Evolutionary conservation across 2,888 invertebrate genomes (phyloP).

Genomic region (Pardosa pseudoannulata): DNA sequence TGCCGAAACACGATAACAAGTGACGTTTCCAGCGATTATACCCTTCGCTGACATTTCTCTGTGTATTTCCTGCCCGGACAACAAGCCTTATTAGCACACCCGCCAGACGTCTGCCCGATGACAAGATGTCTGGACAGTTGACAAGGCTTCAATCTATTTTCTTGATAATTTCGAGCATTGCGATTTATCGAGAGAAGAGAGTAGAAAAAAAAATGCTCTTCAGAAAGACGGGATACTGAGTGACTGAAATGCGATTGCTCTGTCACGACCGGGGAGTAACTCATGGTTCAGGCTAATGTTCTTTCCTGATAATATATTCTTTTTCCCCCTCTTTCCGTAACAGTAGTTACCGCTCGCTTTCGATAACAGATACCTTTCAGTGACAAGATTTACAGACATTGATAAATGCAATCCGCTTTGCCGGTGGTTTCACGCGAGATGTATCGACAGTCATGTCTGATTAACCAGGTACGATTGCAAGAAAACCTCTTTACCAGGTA

Average conservation of each 20-base stretch:
- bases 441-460: neutral
- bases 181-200: neutral
- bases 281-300: neutral
- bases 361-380: neutral
- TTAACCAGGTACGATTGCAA: neutral
- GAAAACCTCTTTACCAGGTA: neutral
- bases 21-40: conserved; percentile 55
- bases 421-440: too few species aligned
- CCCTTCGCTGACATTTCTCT: conserved; percentile 34
- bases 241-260: neutral
- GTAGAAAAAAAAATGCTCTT: neutral
- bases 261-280: neutral
- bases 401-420: neutral
- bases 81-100: conserved; percentile 38
- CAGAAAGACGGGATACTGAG: neutral
- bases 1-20: conserved; percentile 40
- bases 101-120: conserved; percentile 43
- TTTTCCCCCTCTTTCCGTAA: neutral
- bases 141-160: neutral
- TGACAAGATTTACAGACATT: neutral
- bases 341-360: neutral
- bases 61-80: conserved; percentile 39
- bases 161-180: neutral
- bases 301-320: neutral
- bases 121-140: conserved; percentile 50